Base-by-base conservation (phyloP, 2,797 vertebrate genomes). In the Danionella dracula region DNA sequence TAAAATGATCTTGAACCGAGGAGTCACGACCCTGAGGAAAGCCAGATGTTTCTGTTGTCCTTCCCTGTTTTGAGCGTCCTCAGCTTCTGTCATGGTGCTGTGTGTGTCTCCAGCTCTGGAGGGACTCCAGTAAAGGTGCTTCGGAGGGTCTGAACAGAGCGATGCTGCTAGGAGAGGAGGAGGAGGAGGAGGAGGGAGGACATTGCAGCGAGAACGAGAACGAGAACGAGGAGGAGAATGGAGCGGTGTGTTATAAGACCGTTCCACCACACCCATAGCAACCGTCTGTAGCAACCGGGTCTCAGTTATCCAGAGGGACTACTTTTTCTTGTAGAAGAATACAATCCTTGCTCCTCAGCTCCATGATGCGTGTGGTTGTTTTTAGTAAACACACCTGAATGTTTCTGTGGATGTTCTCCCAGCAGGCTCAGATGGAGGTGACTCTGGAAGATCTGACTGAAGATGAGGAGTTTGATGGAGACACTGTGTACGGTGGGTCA, bases 81-180 rank as follows among this genome's bases (percentile, higher is more conserved):
- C n/a, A n/a, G n/a, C n/a, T 6, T 27, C 23, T 3, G 23, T 27
- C 3, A 27, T 6, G 6, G 6, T 27, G 23, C 23, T 27, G 23
- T 27, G 23, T 27, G 23, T 27, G 3, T 27, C 23, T 27, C 66
- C 49, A 88, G 86, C 79, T 88, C 16, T 81, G 85, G 68, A 86
- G 82, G 51, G 78, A 75, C 2, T 84, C 88, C 0, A 86, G 88
- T 16, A 89, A 83, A 4, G 91, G 91, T 23, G 88, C 85, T 1
- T 88, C 91, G 1, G 89, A 92, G 42, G 92, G 93, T 16, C 84
- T 95, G 72, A 90, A 92, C 62, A 86, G 90, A 0, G 87, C 91
- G 0, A 87, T 94, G 21, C 92, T 92, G 76, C 89, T 89, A 8
- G 86, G 93, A 70, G 91, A 88, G n/a, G 91, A 27, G 23, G 23